phyloP scores from a whole-genome alignment of 2,888 invertebrate genomes.

The Cantharis rustica region DNA sequence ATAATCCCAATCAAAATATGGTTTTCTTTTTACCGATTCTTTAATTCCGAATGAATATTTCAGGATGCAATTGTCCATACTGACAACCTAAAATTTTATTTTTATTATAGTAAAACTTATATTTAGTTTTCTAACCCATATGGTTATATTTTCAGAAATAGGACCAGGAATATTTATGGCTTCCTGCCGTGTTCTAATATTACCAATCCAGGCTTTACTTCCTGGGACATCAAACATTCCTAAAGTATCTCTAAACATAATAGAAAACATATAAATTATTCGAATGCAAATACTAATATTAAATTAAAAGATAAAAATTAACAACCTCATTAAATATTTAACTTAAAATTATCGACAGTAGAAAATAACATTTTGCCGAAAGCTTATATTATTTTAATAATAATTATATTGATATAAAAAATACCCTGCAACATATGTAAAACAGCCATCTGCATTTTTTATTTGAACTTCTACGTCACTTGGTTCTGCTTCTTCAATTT shows the following conservation, averaged over 20 bases:
- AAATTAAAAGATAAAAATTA: neutral
- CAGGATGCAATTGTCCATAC: conserved; percentile 36
- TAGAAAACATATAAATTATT: neutral
- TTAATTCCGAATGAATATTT: conserved; percentile 36
- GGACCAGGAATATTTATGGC: conserved; percentile 59
- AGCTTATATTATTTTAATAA: too few relatives aligned
- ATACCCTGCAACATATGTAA: conserved; percentile 59
- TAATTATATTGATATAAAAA: neutral
- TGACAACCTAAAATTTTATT: conserved; percentile 27
- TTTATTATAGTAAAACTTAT: conserved; percentile 38
- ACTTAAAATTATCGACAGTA: too few relatives aligned
- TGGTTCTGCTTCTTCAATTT: conserved; percentile 59
- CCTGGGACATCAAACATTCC: conserved; percentile 51
- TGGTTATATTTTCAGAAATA: conserved; percentile 54
- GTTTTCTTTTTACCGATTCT: conserved; percentile 41
- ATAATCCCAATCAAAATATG: conserved; percentile 59
- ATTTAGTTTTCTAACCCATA: conserved; percentile 53
- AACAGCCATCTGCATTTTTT: conserved; percentile 50
- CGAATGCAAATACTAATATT: neutral
- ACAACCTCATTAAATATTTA: too few relatives aligned
- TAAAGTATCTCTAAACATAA: conserved; percentile 44
- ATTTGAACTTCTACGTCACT: conserved; percentile 60
- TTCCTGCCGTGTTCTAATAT: conserved; percentile 49
- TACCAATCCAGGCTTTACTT: conserved; percentile 51
- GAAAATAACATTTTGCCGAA: too few relatives aligned